Base-by-base conservation (phyloP, 2,888 invertebrate species). In the Physocephala rufipes region DNA sequence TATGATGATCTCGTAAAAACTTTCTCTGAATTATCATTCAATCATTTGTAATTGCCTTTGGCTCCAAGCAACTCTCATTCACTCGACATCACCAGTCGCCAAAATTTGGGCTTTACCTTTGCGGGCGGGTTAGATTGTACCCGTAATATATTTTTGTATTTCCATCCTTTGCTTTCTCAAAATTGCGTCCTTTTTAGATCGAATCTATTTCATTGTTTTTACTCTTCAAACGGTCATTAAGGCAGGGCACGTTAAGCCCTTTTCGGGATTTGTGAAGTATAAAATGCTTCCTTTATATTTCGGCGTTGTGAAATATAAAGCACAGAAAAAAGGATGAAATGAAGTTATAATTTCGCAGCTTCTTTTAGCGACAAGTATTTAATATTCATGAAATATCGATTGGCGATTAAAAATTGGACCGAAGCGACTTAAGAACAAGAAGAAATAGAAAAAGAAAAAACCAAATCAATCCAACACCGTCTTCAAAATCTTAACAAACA, bases 21-120 rank as follows among this genome's bases (percentile, higher is more conserved):
- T 64, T 59, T 64, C 69, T 77, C 72, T 72, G 78, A 80, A 79
- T 80, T 82, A 80, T 79, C 82, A 81, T 82, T 82, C 79, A 82
- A 83, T 82, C 83, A 83, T 82, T 82, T 77, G 78, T 79, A 80
- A 80, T 81, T 81, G 79, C 74, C 72, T 75, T 74, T 73, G 72
- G 67, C 71, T 73, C n/a, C 73, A 74, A 66, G 59, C 66, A 51
- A 58, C 49, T 64, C n/a, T n/a, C 64, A 65, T 59, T 71, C 73
- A 73, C 47, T 49, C 64, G 61, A 28, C 24, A 36, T 4, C 36
- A 36, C 36, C 36, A 55, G 19, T 7, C 47, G 13, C 19, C 36
- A 61, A 47, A 68, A 78, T 75, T 77, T 79, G 80, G 77, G 70
- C n/a, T n/a, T n/a, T n/a, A n/a, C n/a, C n/a, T 72, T 71, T 71